Base-by-base conservation (phyloP, 2,888 invertebrate genomes). In the Ochropacha duplaris region DNA sequence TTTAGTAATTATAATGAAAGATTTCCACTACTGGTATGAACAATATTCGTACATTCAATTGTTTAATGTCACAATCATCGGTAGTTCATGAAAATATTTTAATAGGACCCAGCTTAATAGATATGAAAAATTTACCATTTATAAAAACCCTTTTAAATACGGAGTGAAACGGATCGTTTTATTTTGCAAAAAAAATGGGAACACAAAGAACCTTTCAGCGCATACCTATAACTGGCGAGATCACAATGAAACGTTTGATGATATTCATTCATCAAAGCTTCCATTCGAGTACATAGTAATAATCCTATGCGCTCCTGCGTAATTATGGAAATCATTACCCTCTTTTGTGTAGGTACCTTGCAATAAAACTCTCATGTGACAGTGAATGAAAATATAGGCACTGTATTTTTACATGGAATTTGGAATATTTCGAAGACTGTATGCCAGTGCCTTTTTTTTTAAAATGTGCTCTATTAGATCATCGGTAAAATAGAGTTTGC, bases 321-420 rank as follows among this genome's bases (percentile, higher is more conserved):
- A 49, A 54, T 60, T 58, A 57, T 58, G 39, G 16, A 39, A 49
- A 54, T 24, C 28, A 55, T 56, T 59, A 54, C 60, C 56, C 54
- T 54, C 28, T 22, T 36, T 59, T 50, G 49, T 58, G 31, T 31
- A 31, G 11, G 3, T 31, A 31, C 31, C 31, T 31, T 6, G n/a
- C 4, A 31, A 54, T 50, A 54, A 57, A 54, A 54, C 56, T 60
- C 28, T 44, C 19, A 44, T 19, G 1, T 8, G 16, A 19, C 44
- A 56, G 50, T 59, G 49, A 59, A 63, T 14, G 4, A n/a, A n/a
- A 36, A 36, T 36, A n/a, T 36, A 5, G 36, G 1, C n/a, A 4
- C 5, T 36, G 14, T n/a, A 14, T 36, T 36, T 9, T 36, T 34
- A 1, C 11, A 11, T 34, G 4, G 1, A 31, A 8, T 31, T 31